Base-by-base conservation (phyloP, 1,140 invertebrate genomes). In the Elysia chlorotica region DNA sequence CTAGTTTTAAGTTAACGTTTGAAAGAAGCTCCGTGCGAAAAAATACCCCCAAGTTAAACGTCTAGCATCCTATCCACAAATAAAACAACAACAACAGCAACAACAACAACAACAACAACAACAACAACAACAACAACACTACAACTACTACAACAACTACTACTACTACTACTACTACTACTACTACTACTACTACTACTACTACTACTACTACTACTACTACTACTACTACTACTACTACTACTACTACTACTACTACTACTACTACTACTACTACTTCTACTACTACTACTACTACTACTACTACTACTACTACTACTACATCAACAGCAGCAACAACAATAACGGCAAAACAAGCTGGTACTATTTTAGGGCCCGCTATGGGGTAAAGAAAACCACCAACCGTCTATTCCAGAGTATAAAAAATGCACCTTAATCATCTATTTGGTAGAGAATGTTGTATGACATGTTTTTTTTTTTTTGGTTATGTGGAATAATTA, bases 191-290 rank as follows among this genome's bases (percentile, higher is more conserved):
- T 59, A 59, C 56, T 59, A 59, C 56, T 59, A 59, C 56, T 59
- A 59, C 56, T 59, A 59, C 56, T 59, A 59, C 28, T 59, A 59
- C 56, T 59, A 59, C 56, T 59, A 59, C 56, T 59, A 59, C 56
- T 59, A 59, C 56, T 59, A 59, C 56, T 59, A 59, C 56, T 59
- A 59, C 56, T 59, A 59, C 56, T 59, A 59, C 56, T 59, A 59
- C 56, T 59, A 59, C 56, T 59, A 59, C 56, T 59, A 59, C 56
- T 59, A 59, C 56, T 59, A 59, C 56, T 59, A 59, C 56, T 59
- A 59, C 56, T 59, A 59, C 56, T 59, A 59, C 56, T 59, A 59
- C 56, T 59, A 59, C 56, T 59, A 59, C 56, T 59, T 17, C 56
- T 59, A 59, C 56, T 59, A 59, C 56, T 59, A 59, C 56, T 59